Conservation (phyloP, 2,888 invertebrate species). For the Carterocephalus palaemon region DNA sequence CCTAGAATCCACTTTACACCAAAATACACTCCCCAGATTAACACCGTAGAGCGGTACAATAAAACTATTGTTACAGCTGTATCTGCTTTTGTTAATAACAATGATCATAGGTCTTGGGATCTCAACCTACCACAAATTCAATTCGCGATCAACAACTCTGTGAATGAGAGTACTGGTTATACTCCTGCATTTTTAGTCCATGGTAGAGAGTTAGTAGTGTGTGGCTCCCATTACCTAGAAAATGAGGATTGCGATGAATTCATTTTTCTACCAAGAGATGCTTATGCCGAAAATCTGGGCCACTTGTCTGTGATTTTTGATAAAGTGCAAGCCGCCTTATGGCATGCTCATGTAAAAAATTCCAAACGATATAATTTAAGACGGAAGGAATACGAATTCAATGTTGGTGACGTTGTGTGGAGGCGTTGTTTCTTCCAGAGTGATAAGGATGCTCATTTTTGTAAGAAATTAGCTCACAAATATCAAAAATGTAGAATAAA, state of each 20-base stretch:
- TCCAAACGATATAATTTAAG: constrained; percentile 29
- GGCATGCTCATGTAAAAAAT: constrained; percentile 28
- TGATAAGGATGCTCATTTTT: constrained; percentile 19
- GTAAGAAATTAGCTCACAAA: constrained; percentile 24
- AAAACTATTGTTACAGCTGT: too few species aligned
- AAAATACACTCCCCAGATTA: too few species aligned
- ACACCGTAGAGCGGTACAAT: too few species aligned
- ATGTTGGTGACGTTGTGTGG: constrained; percentile 31
- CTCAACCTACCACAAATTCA: neutral
- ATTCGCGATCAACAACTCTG: too few species aligned
- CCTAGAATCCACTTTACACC: too few species aligned
- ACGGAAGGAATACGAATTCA: constrained; percentile 26
- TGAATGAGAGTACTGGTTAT: too few species aligned
- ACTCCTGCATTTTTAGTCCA: too few species aligned
- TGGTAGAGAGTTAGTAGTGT: too few species aligned
- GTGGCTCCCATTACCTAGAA: too few species aligned
- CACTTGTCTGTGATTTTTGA: constrained; percentile 27
- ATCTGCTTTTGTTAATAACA: neutral
- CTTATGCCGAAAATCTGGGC: constrained; percentile 29
- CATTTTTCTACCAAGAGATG: constrained; percentile 28
- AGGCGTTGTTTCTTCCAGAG: constrained; percentile 18
- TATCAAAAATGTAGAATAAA: constrained; percentile 22
- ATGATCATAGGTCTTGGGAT: neutral
- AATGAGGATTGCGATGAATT: too few species aligned
- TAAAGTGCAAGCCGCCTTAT: constrained; percentile 25